Percentiles rank a stretch among this genome's conserved stretches.
phyloP scores from a whole-genome alignment of 2,888 invertebrate genomes.

The Sarcophaga subvicina region DNA sequence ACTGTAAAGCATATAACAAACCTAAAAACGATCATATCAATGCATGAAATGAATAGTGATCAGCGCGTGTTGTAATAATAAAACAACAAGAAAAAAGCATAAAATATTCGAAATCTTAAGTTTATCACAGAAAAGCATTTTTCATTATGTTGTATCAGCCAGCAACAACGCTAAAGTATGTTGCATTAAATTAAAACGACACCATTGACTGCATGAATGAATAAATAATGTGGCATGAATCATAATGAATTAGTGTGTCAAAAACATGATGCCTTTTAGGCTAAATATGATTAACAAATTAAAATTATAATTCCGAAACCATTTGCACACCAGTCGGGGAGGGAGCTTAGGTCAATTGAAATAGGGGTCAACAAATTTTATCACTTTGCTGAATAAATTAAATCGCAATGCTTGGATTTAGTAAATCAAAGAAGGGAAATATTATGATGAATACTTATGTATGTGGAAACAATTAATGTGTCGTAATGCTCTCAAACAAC shows the following conservation, averaged over 20 bases:
- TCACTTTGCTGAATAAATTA: not conserved
- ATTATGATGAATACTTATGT: too few relatives aligned
- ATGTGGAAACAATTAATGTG: too few relatives aligned
- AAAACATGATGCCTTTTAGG: conserved; percentile 61
- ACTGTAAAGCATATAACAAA: conserved; percentile 37
- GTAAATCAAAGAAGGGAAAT: too few relatives aligned
- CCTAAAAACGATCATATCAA: conserved; percentile 60
- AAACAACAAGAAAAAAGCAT: not conserved
- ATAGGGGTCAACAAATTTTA: not conserved
- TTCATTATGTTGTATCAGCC: not conserved
- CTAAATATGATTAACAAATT: conserved; percentile 13
- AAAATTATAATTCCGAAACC: not conserved
- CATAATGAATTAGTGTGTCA: conserved; percentile 62
- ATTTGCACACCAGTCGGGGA: not conserved
- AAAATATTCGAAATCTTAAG: conserved; percentile 39
- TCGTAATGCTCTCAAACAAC: too few relatives aligned
- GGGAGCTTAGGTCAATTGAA: not conserved
- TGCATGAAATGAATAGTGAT: conserved; percentile 51
- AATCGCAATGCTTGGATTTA: not conserved
- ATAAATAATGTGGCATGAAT: conserved; percentile 44
- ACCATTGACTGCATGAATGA: conserved; percentile 17
- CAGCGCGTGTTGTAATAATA: conserved; percentile 68
- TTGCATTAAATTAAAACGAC: conserved; percentile 58
- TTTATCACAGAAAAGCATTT: conserved; percentile 25
- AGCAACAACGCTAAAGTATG: conserved; percentile 16